phyloP scores from a whole-genome alignment of 2,888 invertebrate species.

The Lottia gigantea region DNA sequence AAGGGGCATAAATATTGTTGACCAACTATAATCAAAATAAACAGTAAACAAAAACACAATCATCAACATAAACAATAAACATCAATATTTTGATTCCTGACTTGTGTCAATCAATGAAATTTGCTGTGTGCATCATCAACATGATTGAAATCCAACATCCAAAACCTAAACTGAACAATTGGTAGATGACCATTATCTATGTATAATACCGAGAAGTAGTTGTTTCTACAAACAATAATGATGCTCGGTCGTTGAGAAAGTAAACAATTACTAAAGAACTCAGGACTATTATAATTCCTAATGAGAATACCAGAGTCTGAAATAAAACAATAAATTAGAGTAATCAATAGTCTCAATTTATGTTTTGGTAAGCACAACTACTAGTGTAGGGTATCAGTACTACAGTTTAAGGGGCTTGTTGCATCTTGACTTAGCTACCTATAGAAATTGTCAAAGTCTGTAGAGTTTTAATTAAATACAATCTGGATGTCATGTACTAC shows the following conservation, averaged over 20 bases:
- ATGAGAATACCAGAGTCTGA: conserved; percentile 45
- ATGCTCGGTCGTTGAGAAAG: conserved; percentile 43
- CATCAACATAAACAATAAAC: neutral
- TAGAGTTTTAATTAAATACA: too few relatives aligned
- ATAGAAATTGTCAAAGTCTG: too few relatives aligned
- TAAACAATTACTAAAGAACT: conserved; percentile 45
- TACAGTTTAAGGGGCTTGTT: too few relatives aligned
- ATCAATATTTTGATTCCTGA: neutral
- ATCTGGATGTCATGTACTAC: too few relatives aligned
- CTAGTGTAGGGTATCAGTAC: too few relatives aligned
- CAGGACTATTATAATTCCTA: conserved; percentile 47
- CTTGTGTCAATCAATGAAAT: too few relatives aligned
- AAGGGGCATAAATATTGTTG: too few relatives aligned
- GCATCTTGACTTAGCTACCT: too few relatives aligned
- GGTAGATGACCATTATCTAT: neutral
- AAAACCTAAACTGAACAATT: too few relatives aligned
- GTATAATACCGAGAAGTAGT: conserved; percentile 17
- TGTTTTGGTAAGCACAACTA: too few relatives aligned
- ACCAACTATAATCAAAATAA: neutral
- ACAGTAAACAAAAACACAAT: neutral
- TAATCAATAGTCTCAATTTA: neutral
- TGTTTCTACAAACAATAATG: conserved; percentile 30
- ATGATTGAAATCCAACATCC: neutral
- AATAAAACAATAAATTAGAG: conserved; percentile 15
- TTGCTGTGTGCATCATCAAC: too few relatives aligned